Base-by-base conservation (phyloP, 1,140 invertebrate species). In the Microplitis demolitor region DNA sequence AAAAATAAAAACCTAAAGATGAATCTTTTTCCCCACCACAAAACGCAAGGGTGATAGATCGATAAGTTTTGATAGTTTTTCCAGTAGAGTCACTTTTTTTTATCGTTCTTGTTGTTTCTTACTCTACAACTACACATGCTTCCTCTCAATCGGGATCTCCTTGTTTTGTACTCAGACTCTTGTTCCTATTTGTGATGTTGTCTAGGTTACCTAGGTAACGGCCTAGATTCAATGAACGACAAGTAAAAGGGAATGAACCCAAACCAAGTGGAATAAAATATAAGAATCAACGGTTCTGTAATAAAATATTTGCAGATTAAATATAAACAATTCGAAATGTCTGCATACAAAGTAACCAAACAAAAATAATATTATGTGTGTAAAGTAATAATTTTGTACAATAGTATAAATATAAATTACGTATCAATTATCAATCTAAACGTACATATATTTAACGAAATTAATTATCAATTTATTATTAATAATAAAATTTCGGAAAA, bases 161-260 rank as follows among this genome's bases (percentile, higher is more conserved):
- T 24, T 54, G n/a, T 54, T 54, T 54, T 14, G 5, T 5, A 54
- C 53, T 13, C 58, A 8, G 9, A 16, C 34, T n/a, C 16, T 67
- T 16, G 45, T 8, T 67, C 51, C 31, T 54, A 50, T 67, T 24
- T 9, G 66, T 54, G 50, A 45, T 45, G 39, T 67, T 67, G 45
- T 31, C 66, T 54, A 67, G 13, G 66, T 67, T 67, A 35, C 66
- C 66, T 67, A 54, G 66, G 66, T 54, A 54, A 67, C 66, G 66
- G 66, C 66, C 66, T 67, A 56, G 66, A 67, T 67, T 67, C 66
- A 34, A 67, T 67, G 51, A 54, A 50, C 66, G 66, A 67, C 66
- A 67, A 67, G 66, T 13, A 45, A 14, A 31, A 35, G 35, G 14
- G 33, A 31, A 31, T 62, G 45, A 34, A 67, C 45, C 8, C 11